Percentiles rank a stretch among this genome's conserved stretches.
These are phyloP conservation scores for Tychaedon coryphoeus DNA, from an alignment of 2,113 vertebrate species.

Conservation along the genomic window DNA sequence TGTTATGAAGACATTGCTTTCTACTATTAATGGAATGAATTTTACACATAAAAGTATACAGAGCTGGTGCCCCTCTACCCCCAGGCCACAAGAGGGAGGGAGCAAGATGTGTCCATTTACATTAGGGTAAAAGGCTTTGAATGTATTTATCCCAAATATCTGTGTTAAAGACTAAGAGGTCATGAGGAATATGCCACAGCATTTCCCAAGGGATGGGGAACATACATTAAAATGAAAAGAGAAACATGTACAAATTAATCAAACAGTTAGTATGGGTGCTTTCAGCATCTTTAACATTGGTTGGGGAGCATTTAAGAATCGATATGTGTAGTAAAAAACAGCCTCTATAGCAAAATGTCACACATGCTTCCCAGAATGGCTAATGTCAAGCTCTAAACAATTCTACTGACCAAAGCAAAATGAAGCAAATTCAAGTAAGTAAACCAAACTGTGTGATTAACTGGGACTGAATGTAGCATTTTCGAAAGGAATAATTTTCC, in stretches of 20 bases:
- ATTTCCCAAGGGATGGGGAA: constrained; percentile 25
- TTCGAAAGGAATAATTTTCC: not conserved
- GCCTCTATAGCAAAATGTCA: constrained; percentile 64
- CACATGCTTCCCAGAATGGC: constrained; percentile 38
- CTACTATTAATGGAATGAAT: not conserved
- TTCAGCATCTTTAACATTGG: constrained; percentile 64
- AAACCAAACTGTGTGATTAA: constrained; percentile 20
- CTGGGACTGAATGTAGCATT: not conserved
- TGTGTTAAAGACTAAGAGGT: constrained; percentile 23
- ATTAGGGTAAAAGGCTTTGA: constrained; percentile 32
- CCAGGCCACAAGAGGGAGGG: not conserved
- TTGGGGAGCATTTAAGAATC: constrained; percentile 62
- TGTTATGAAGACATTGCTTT: not conserved
- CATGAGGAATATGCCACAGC: constrained; percentile 36
- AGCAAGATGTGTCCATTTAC: not conserved
- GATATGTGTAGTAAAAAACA: constrained; percentile 58
- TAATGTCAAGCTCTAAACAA: constrained; percentile 55
- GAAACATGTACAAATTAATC: constrained; percentile 58
- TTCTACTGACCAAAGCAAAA: constrained; percentile 57
- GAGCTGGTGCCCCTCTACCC: not conserved
- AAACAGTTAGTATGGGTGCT: constrained; percentile 48
- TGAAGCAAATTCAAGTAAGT: constrained; percentile 46
- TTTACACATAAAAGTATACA: not conserved
- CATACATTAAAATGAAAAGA: constrained; percentile 62
- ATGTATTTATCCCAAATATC: constrained; percentile 56